These are phyloP conservation scores for Neotoxoptera formosana DNA, from an alignment of 1,140 invertebrate species.

Conservation along the genomic window DNA sequence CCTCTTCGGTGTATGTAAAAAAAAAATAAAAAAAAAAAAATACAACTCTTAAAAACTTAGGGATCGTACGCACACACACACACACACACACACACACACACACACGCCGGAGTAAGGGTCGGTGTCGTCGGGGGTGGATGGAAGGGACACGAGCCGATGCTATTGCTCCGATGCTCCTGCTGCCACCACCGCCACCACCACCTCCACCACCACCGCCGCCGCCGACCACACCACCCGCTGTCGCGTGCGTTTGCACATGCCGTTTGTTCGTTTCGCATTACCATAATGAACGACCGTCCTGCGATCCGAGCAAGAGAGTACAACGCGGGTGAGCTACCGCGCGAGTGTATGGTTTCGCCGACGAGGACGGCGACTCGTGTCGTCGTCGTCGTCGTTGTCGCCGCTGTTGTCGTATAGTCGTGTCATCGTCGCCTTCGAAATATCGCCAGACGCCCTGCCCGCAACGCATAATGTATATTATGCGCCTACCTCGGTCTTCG, in stretches of 20 bases:
- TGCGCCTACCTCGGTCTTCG: not conserved
- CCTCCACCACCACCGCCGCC: too few species aligned
- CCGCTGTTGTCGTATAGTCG: too few species aligned
- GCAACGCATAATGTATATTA: not conserved
- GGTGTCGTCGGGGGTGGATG: not conserved
- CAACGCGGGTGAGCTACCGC: not conserved
- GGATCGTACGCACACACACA: not conserved
- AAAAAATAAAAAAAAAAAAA: constrained; percentile 25
- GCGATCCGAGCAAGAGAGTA: not conserved
- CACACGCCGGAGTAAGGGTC: not conserved
- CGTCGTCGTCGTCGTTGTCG: not conserved
- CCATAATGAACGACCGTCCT: constrained; percentile 34
- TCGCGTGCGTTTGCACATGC: not conserved
- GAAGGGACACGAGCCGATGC: not conserved
- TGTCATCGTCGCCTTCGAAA: not conserved
- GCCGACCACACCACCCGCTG: not conserved
- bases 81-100: not conserved
- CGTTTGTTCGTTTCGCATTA: constrained; percentile 39
- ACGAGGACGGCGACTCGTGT: not conserved
- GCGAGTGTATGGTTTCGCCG: not conserved
- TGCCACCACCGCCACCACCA: not conserved
- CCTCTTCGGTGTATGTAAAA: not conserved
- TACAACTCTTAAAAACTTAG: constrained; percentile 29
- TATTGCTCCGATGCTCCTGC: not conserved
- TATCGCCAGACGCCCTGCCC: too few species aligned